Conservation (phyloP, 2,113 vertebrate species). For the Vulpes lagopus region DNA sequence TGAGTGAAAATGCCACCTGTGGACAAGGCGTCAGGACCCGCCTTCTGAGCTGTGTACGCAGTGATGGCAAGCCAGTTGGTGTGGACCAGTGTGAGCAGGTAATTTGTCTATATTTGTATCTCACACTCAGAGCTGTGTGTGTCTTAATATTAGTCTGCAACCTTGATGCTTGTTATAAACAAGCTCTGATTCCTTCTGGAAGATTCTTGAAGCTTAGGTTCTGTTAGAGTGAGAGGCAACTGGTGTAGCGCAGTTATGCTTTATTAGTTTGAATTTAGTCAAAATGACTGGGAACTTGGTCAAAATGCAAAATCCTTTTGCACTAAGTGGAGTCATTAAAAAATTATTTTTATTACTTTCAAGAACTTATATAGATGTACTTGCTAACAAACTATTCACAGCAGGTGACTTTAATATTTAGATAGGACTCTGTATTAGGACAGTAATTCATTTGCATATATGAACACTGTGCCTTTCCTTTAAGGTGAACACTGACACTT, state of each 20-base stretch:
- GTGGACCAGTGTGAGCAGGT: constrained; percentile 91
- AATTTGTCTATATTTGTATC: constrained; percentile 44
- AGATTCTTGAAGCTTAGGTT: background rate
- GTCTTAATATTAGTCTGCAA: background rate
- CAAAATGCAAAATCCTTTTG: background rate
- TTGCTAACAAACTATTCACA: background rate
- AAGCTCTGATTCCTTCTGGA: background rate
- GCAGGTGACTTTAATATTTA: background rate
- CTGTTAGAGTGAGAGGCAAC: background rate
- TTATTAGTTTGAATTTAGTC: background rate
- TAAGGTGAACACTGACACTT: background rate
- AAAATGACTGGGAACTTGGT: background rate
- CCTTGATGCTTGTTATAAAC: background rate
- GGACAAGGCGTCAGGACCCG: constrained; percentile 91
- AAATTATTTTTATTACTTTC: background rate
- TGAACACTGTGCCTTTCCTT: background rate
- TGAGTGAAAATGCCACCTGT: constrained; percentile 93
- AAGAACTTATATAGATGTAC: background rate
- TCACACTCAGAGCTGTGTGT: background rate
- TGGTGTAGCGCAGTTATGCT: background rate
- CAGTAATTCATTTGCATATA: background rate
- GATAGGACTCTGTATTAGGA: background rate
- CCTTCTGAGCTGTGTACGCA: constrained; percentile 93
- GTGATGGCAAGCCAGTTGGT: constrained; percentile 91
- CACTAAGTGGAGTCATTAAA: background rate